phyloP scores from a whole-genome alignment of 1,140 invertebrate genomes.

The Tetraneura akinire region DNA sequence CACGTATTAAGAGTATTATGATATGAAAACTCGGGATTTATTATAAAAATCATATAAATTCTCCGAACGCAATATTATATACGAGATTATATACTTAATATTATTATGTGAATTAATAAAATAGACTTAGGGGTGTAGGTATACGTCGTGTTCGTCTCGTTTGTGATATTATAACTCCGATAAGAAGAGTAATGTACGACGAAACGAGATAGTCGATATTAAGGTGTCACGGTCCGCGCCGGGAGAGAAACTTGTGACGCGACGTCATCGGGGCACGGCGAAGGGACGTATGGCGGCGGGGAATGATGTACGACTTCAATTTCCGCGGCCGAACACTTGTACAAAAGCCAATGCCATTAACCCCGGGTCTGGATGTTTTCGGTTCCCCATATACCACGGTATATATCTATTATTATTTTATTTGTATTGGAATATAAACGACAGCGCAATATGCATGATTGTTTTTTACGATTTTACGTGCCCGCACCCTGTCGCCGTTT shows the following conservation, averaged over 20 bases:
- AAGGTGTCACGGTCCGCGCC: constrained; percentile 1
- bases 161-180: neutral
- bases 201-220: constrained; percentile 41
- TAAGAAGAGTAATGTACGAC: constrained; percentile 38
- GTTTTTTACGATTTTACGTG: constrained; percentile 19
- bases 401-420: neutral
- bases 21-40: too few relatives aligned
- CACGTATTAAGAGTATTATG: too few relatives aligned
- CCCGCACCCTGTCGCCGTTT: neutral
- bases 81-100: too few relatives aligned
- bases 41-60: too few relatives aligned
- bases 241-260: neutral
- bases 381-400: neutral
- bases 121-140: too few relatives aligned
- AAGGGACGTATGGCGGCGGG: neutral
- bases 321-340: constrained; percentile 47
- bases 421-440: constrained; percentile 23
- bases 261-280: neutral
- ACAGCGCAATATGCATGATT: constrained; percentile 25
- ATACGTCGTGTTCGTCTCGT: too few relatives aligned
- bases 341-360: constrained; percentile 36
- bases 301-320: constrained; percentile 49
- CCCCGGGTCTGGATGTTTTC: constrained; percentile 4
- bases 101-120: too few relatives aligned
- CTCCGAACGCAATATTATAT: too few relatives aligned